Conservation (phyloP, 2,797 vertebrate species). For the Sebastes matsubarae region DNA sequence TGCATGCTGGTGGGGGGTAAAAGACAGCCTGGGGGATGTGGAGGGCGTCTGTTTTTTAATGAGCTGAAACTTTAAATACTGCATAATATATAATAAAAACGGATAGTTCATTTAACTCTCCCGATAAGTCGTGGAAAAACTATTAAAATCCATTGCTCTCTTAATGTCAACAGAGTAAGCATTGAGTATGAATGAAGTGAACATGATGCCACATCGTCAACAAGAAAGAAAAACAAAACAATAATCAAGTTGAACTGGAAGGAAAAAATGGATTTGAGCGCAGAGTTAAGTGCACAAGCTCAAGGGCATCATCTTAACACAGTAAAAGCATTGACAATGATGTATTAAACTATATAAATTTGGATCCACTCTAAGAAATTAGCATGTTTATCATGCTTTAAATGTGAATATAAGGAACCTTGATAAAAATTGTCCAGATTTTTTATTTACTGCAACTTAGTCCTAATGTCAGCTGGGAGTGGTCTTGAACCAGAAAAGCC, state of each 20-base stretch:
- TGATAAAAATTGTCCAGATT: constrained; percentile 22
- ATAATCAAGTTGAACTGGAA: constrained; percentile 75
- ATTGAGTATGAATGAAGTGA: constrained; percentile 89
- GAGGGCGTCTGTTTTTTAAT: constrained; percentile 97
- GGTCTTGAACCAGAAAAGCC: constrained; percentile 16
- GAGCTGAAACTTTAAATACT: constrained; percentile 99
- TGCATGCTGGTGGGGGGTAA: constrained; percentile 90
- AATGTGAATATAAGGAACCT: constrained; percentile 18
- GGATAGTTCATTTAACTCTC: constrained; percentile 98
- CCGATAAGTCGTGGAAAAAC: constrained; percentile 94
- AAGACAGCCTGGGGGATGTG: constrained; percentile 86
- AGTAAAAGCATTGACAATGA: constrained; percentile 36
- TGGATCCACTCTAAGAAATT: constrained; percentile 15
- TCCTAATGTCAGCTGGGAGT: constrained; percentile 19
- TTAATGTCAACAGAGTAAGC: constrained; percentile 96
- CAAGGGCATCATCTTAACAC: constrained; percentile 52
- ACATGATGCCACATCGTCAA: constrained; percentile 69
- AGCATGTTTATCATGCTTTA: constrained; percentile 11
- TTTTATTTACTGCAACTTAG: constrained; percentile 12
- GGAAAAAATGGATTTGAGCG: constrained; percentile 44
- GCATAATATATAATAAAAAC: constrained; percentile 99
- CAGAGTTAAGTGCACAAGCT: constrained; percentile 53
- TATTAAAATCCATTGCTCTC: constrained; percentile 97
- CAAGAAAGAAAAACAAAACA: constrained; percentile 71
- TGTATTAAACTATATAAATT: constrained; percentile 39